Conservation (phyloP, 2,113 vertebrate species). For the Copsychus sechellarum region DNA sequence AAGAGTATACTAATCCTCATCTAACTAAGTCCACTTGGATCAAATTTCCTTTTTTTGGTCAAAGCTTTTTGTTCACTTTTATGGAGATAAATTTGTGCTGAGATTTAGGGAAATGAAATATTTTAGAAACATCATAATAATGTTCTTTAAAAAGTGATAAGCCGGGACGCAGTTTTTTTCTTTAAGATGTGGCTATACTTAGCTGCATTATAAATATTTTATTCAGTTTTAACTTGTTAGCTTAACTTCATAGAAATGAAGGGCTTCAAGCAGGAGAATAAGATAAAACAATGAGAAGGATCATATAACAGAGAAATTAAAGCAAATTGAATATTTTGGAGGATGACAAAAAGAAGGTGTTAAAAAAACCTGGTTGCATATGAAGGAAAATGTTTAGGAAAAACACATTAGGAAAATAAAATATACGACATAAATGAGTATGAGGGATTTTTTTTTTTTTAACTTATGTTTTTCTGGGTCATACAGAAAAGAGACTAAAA, state of each 20-base stretch:
- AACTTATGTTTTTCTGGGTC: not conserved
- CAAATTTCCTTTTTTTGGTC: not conserved
- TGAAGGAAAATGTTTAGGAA: not conserved
- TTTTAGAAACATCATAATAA: not conserved
- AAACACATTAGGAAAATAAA: not conserved
- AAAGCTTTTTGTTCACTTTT: not conserved
- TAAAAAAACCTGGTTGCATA: not conserved
- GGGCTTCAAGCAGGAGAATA: not conserved
- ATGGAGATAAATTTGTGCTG: not conserved
- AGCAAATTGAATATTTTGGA: not conserved
- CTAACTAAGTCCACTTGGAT: not conserved
- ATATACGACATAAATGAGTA: not conserved
- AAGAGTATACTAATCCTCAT: not conserved
- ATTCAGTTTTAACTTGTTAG: not conserved
- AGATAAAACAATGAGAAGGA: not conserved
- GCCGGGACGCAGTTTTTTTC: not conserved
- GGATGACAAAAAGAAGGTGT: not conserved
- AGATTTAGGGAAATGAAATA: not conserved
- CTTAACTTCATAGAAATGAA: not conserved
- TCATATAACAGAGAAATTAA: not conserved
- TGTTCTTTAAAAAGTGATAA: not conserved
- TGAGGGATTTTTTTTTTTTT: too few species aligned
- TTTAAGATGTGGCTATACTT: not conserved
- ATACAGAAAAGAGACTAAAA: not conserved
- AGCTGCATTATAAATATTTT: not conserved